phyloP scores from a whole-genome alignment of 2,888 invertebrate genomes.

The Didymodactylos carnosus region DNA sequence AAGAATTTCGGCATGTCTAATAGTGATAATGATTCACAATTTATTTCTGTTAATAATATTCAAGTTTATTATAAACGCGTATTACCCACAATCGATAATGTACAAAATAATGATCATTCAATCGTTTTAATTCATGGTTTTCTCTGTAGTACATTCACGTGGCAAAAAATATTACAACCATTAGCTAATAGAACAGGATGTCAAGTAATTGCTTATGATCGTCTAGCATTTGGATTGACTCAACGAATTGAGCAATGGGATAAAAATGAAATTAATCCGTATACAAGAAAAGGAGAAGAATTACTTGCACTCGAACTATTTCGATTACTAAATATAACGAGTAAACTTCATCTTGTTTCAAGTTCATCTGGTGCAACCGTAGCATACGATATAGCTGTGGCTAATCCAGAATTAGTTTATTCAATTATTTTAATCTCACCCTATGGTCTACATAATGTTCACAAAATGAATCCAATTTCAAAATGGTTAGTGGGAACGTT shows the following conservation, averaged over 20 bases:
- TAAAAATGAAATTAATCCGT: too few species aligned
- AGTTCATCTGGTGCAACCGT: neutral
- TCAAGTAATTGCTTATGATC: neutral
- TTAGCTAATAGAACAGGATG: neutral
- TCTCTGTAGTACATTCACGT: neutral
- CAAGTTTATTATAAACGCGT: neutral
- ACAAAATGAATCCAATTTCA: neutral
- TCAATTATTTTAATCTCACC: neutral
- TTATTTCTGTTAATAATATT: neutral
- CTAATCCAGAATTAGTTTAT: neutral
- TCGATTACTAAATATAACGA: neutral
- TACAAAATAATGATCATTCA: neutral
- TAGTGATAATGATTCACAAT: too few species aligned
- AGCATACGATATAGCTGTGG: neutral
- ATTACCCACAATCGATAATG: neutral
- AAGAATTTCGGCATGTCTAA: too few species aligned
- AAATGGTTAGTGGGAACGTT: neutral
- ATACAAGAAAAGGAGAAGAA: neutral
- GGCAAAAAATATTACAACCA: neutral
- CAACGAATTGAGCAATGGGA: neutral
- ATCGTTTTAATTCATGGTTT: neutral
- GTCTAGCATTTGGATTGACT: neutral
- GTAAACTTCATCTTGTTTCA: neutral
- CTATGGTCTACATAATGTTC: neutral
- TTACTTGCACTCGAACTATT: neutral